Conservation (phyloP, 2,113 vertebrate species). For the Chascanopsetta lugubris region DNA sequence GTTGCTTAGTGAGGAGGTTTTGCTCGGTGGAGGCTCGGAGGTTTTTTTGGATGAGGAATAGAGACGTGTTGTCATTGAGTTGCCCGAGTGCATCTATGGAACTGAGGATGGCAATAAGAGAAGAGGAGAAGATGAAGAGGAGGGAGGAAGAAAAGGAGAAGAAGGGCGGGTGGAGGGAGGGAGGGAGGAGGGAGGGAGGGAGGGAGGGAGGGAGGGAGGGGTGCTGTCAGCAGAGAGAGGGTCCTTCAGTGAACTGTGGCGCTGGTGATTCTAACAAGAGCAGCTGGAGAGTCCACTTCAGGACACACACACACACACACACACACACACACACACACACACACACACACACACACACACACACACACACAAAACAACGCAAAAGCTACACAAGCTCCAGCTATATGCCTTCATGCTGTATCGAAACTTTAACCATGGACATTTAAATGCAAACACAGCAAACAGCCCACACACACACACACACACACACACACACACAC, state of each 20-base stretch:
- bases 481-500: neutral
- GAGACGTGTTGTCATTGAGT: slow-evolving; percentile 77
- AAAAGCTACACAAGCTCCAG: no score
- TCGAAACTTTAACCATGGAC: no score
- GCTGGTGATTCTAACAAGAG: slow-evolving; percentile 28
- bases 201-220: slow-evolving; percentile 34
- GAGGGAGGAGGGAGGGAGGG: slow-evolving; percentile 54
- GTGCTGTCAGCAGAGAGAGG: slow-evolving; percentile 62
- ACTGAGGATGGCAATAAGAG: slow-evolving; percentile 63
- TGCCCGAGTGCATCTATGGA: slow-evolving; percentile 71
- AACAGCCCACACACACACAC: no score
- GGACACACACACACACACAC: no score
- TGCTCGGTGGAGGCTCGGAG: slow-evolving; percentile 48
- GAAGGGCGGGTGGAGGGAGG: no score
- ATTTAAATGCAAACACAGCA: no score
- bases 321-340: no score
- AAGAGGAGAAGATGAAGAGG: neutral
- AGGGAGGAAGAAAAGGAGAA: no score
- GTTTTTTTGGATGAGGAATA: slow-evolving; percentile 58
- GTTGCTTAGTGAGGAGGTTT: slow-evolving; percentile 64
- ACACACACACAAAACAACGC: slow-evolving; percentile 6
- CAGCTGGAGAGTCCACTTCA: no score
- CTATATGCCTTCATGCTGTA: no score
- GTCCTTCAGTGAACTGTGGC: slow-evolving; percentile 63
- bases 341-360: no score